A percentile compares a stretch with the other conserved stretches of the same genome.
phyloP scores from a whole-genome alignment of 2,797 vertebrate genomes.

The Odontamblyopus lacepedii region DNA sequence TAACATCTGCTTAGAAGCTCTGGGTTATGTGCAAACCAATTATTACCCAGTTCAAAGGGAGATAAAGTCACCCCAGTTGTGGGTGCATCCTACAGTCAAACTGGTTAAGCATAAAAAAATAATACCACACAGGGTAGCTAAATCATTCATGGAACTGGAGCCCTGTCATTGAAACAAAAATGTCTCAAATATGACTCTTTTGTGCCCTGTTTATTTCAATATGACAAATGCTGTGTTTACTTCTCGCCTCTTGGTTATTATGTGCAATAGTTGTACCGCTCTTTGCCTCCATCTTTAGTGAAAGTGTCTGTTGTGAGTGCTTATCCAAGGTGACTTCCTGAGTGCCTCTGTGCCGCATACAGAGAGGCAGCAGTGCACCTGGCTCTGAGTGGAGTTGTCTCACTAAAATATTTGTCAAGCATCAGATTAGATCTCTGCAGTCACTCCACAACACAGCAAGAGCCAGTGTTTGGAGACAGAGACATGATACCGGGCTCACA shows the following conservation, averaged over 20 bases:
- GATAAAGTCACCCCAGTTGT: too few species aligned
- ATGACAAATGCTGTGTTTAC: not conserved
- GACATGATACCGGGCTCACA: conserved; percentile 27
- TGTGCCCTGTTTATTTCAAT: not conserved
- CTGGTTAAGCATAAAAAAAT: too few species aligned
- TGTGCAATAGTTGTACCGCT: not conserved
- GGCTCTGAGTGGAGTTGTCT: conserved; percentile 39
- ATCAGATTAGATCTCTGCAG: conserved; percentile 47
- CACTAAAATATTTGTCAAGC: conserved; percentile 54
- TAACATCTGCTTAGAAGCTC: too few species aligned
- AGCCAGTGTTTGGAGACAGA: conserved; percentile 35
- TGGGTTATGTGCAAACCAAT: too few species aligned
- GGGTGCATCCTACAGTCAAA: too few species aligned
- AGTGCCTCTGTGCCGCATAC: conserved; percentile 43
- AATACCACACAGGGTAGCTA: too few species aligned
- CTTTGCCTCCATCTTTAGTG: not conserved
- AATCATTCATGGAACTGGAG: too few species aligned
- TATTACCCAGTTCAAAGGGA: too few species aligned
- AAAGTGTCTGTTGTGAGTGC: conserved; percentile 30
- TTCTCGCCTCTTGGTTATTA: not conserved
- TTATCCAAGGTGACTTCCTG: conserved; percentile 57
- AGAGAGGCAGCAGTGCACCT: conserved; percentile 39
- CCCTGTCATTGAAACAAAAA: not conserved
- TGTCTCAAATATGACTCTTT: not conserved
- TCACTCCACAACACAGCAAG: conserved; percentile 32